Evolutionary conservation across 2,797 vertebrate genomes (phyloP).

Genomic region (Phrynocephalus forsythii): DNA sequence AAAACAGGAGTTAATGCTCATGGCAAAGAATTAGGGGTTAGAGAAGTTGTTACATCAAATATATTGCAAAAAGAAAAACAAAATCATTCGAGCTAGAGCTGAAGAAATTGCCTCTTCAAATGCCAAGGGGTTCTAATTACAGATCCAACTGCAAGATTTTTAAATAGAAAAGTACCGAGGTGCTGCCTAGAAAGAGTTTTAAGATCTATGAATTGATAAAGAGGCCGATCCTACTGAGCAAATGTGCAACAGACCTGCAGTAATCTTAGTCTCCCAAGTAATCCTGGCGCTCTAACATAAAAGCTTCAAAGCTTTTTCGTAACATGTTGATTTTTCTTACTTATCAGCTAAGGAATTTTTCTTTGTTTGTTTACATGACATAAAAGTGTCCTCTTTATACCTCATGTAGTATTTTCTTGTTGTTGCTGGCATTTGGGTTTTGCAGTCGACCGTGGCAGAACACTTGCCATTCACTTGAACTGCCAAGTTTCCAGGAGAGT

Average conservation of each 20-base stretch:
- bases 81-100: not conserved
- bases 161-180: not conserved
- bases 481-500: not conserved
- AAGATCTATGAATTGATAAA: not conserved
- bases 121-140: too few species aligned
- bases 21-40: not conserved
- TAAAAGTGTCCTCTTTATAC: not conserved
- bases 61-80: not conserved
- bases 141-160: not conserved
- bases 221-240: not conserved
- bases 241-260: not conserved
- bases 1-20: too few species aligned
- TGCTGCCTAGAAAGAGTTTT: slow-evolving; percentile 5
- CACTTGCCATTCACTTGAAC: not conserved
- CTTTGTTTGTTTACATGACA: not conserved
- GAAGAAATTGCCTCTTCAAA: not conserved
- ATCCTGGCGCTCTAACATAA: not conserved
- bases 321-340: not conserved
- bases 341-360: not conserved
- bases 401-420: not conserved
- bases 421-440: not conserved
- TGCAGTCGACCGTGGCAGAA: not conserved
- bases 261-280: not conserved
- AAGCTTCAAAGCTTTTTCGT: not conserved
- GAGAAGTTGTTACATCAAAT: not conserved